Evolutionary conservation across 2,888 invertebrate species (phyloP), one percentile per base, ranked within the genome.

Genomic region (Sinelater perroti): DNA sequence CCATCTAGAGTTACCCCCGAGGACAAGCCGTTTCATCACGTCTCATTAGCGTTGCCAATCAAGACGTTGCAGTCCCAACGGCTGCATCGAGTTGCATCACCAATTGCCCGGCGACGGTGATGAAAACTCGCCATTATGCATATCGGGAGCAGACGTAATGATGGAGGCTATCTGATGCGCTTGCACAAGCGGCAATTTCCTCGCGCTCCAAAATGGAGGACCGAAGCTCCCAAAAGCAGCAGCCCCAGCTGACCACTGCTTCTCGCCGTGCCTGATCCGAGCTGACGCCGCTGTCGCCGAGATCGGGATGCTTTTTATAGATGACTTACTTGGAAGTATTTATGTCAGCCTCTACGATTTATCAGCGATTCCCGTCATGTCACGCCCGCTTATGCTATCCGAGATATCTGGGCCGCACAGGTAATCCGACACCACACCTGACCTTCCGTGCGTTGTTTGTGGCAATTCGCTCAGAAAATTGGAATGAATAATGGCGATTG

Each of bases 321-420:
- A 68, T 67, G 69, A 70, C 64, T 70, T 69, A 67, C 59, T 70
- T 67, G 62, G 61, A 64, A 70, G 63, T 70, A 70, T 70, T 70
- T 70, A 66, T 67, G 67, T 67, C 66, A 64, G 64, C 58, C 66
- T 61, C 62, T 57, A 60, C 59, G 69, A 69, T 69, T 67, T 68
- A 71, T 70, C 69, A 67, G 65, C 66, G 67, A 69, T 69, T 69
- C 63, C 64, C 63, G 67, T 62, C 66, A 63, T 67, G 68, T 71
- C 70, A 62, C 64, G 63, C 67, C 66, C 62, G 62, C 60, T 68
- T 62, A 67, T 53, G 47, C 62, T 69, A 70, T 70, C 70, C 24
- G 31, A 53, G 53, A 54, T 52, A 68, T 68, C 67, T 65, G 46
- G 62, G 49, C 55, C 57, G 57, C 56, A 61, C 54, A 52, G 55